Base-by-base conservation (phyloP, 2,113 vertebrate genomes). In the Eudyptes chrysolophus region DNA sequence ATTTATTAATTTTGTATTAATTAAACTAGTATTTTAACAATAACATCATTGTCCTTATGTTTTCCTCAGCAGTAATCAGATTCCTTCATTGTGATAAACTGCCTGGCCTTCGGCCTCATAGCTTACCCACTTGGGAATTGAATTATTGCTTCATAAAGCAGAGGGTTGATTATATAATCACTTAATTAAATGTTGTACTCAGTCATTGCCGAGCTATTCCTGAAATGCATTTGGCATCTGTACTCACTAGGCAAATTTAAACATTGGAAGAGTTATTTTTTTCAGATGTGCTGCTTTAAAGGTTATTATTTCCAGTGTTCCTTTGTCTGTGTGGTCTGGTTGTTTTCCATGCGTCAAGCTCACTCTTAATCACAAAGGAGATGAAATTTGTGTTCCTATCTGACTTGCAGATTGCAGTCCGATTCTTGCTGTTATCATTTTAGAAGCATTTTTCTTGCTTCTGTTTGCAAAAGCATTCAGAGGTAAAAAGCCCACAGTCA, bases 181-280 rank as follows among this genome's bases (percentile, higher is more conserved):
- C 95, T 98, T 98, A 97, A 98, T 97, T 97, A 98, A 97, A 97
- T 95, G 94, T 93, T 97, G 89, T 64, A 94, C 94, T 97, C 95
- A 81, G 96, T 97, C 96, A 97, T 88, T 97, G 96, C 97, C 3
- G 61, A 95, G 87, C 82, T 95, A 94, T 97, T 94, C 94, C 93
- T 97, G 96, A 97, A 96, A 96, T 93, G 89, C 89, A 80, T 92
- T 98, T 91, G 88, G 91, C 87, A 92, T 95, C 94, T 92, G 79
- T 55, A 93, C 55, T 95, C 26, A 24, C 87, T 58, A 72, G 58
- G 79, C 80, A 88, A 90, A 85, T 89, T 95, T 81, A 92, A 94
- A 96, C 72, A 90, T 14, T 69, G 58, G 60, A 94, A 78, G 78
- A 90, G 55, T 48, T 94, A n/a, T 85, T 94, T 95, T 92, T 85